These are phyloP conservation scores for Metalampra italica DNA, from an alignment of 2,888 invertebrate species.

Conservation along the genomic window DNA sequence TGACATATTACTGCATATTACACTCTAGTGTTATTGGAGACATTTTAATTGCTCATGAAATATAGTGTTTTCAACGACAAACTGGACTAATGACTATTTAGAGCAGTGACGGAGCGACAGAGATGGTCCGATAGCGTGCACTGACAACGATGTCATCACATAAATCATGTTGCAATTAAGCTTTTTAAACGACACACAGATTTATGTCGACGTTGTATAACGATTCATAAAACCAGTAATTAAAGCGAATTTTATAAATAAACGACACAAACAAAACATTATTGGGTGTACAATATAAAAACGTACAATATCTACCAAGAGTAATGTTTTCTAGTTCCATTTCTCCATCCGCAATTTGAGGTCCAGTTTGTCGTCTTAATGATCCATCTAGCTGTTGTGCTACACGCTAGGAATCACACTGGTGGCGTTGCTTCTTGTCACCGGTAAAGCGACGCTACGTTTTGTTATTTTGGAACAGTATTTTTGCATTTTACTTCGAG, in stretches of 20 bases:
- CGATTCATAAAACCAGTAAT: constrained; percentile 15
- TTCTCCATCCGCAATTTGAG: no score
- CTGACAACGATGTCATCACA: constrained; percentile 32
- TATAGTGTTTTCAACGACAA: constrained; percentile 14
- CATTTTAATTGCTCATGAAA: constrained; percentile 40
- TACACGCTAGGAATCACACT: no score
- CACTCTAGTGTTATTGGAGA: constrained; percentile 17
- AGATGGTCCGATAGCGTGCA: constrained; percentile 39
- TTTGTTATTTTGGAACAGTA: no score
- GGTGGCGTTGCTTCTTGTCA: no score
- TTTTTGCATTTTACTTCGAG: no score
- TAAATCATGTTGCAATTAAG: constrained; percentile 49
- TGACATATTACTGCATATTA: neutral
- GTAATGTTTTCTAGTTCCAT: no score
- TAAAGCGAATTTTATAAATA: constrained; percentile 7
- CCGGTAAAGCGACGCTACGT: no score
- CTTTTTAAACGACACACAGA: constrained; percentile 33
- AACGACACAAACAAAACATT: no score
- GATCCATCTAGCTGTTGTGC: no score
- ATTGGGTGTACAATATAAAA: neutral
- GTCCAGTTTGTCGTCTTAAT: no score
- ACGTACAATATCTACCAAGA: no score
- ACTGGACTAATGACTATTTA: constrained; percentile 10
- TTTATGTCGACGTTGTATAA: constrained; percentile 27
- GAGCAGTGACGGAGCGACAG: constrained; percentile 18